A percentile compares a stretch with the other conserved stretches of the same genome.
phyloP scores from a whole-genome alignment of 2,888 invertebrate species.

The Miltochrista miniata region DNA sequence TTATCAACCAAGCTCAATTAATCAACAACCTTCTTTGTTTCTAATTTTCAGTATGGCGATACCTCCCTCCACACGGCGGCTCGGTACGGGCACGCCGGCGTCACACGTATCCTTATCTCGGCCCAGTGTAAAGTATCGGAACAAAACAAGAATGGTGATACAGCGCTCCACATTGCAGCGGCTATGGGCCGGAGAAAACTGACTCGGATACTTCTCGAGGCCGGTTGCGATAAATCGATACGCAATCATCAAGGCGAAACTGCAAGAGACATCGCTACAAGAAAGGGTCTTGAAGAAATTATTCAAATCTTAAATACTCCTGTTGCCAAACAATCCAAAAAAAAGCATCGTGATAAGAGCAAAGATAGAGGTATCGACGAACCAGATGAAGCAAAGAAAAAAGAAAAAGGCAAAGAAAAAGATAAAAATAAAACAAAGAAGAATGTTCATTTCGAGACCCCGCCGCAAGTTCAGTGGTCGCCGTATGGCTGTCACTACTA shows the following conservation, averaged over 20 bases:
- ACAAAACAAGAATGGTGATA: slow-evolving; percentile 98
- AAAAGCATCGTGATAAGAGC: slow-evolving; percentile 74
- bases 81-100: slow-evolving; percentile 98
- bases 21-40: not conserved
- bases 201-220: slow-evolving; percentile 94
- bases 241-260: slow-evolving; percentile 95
- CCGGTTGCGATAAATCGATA: slow-evolving; percentile 87
- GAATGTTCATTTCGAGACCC: slow-evolving; percentile 81
- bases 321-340: slow-evolving; percentile 71
- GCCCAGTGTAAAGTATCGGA: slow-evolving; percentile 93
- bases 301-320: slow-evolving; percentile 88
- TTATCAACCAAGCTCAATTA: not conserved
- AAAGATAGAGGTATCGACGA: slow-evolving; percentile 82
- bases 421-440: slow-evolving; percentile 74
- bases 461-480: slow-evolving; percentile 87
- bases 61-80: slow-evolving; percentile 97
- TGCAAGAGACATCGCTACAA: slow-evolving; percentile 93
- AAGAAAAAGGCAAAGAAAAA: slow-evolving; percentile 74
- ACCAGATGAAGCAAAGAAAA: slow-evolving; percentile 71
- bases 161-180: slow-evolving; percentile 95
- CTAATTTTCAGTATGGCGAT: slow-evolving; percentile 91
- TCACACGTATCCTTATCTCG: slow-evolving; percentile 95
- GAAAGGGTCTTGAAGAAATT: slow-evolving; percentile 94
- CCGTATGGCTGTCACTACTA: slow-evolving; percentile 97
- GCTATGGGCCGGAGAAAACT: slow-evolving; percentile 97